phyloP scores from a whole-genome alignment of 2,113 vertebrate genomes.

The Dicaeum eximium region DNA sequence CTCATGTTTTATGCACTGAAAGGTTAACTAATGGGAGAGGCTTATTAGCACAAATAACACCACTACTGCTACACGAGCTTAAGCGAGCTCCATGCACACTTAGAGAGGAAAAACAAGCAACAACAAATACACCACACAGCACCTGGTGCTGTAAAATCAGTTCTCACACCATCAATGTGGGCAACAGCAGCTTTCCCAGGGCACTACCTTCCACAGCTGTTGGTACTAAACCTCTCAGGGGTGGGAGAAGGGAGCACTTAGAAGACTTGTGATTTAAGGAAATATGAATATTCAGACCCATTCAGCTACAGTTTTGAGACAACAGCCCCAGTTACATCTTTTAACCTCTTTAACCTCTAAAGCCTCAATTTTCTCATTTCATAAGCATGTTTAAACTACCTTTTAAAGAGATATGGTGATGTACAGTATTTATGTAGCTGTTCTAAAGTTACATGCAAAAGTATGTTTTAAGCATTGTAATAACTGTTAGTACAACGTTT shows the following conservation, averaged over 20 bases:
- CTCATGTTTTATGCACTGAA: constrained; percentile 53
- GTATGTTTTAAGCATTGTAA: neutral
- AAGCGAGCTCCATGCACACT: neutral
- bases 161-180: neutral
- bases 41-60: constrained; percentile 43
- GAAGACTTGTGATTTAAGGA: neutral
- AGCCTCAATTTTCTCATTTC: neutral
- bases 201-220: neutral
- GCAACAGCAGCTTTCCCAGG: neutral
- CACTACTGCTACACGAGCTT: neutral
- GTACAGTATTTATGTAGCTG: neutral
- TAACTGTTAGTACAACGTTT: neutral
- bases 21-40: constrained; percentile 30
- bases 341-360: neutral
- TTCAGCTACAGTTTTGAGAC: neutral
- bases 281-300: neutral
- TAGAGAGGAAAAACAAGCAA: neutral
- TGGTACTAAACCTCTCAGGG: neutral
- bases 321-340: neutral
- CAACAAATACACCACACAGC: neutral
- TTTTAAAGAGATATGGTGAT: neutral
- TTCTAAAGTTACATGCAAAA: neutral
- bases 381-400: neutral
- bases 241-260: neutral
- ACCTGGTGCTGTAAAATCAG: neutral